Base-by-base conservation (phyloP, 1,140 invertebrate genomes). In the Parapsyche elsis region DNA sequence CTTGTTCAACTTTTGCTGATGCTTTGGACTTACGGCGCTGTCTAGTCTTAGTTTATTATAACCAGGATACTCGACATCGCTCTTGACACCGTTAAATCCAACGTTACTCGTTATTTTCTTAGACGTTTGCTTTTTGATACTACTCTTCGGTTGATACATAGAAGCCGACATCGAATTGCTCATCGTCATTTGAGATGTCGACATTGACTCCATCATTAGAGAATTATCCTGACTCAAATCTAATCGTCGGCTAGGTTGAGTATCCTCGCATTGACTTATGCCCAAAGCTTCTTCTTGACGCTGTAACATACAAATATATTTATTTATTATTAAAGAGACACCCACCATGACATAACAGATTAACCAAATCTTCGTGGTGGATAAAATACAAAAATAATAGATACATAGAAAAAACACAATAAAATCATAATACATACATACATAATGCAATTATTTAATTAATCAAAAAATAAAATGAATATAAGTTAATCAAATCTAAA, bases 41-140 rank as follows among this genome's bases (percentile, higher is more conserved):
- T 89, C 88, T 67, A 89, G 79, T 38, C 88, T 86, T 61, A 89
- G 64, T 71, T 89, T 89, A 84, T 89, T 89, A 80, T 89, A 89
- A 38, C 88, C 86, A 19, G 85, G 85, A 81, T 86, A 87, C 81
- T 84, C 86, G 0, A 85, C 84, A 77, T 86, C 82, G 75, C 87
- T 87, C 78, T 88, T 87, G 7, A 85, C 80, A 7, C 84, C 84
- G 45, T 83, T 83, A 26, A 83, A 83, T 49, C 81, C 76, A 9
- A 82, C 81, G 10, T 64, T 67, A 0, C 77, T 45, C 0, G 46
- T 19, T 19, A 86, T 86, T 70, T 89, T 88, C 0, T 87, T 89
- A 0, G 87, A 86, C 9, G 86, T 84, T 10, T 71, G 73, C 71
- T 86, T 87, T 75, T 89, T 89, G 70, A 89, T 71, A 75, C 86